Conservation (phyloP, 2,888 invertebrate species). For the Athalia rosae region DNA sequence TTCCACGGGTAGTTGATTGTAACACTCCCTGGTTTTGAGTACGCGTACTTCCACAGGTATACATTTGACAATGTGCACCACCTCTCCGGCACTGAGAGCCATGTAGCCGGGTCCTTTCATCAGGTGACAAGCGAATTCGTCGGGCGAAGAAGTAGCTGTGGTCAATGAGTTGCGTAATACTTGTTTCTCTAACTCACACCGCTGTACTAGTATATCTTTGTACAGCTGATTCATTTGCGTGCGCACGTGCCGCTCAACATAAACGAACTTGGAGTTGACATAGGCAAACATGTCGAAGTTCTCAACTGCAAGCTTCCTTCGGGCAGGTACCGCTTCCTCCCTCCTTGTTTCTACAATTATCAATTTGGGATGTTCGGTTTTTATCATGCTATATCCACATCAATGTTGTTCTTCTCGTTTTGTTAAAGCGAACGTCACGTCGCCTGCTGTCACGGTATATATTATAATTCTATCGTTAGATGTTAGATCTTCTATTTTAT, state of each 20-base stretch:
- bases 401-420: background rate
- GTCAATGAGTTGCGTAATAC: slow-evolving; percentile 56
- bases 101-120: slow-evolving; percentile 58
- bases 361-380: slow-evolving; percentile 40
- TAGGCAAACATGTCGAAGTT: slow-evolving; percentile 50
- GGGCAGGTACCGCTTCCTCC: background rate
- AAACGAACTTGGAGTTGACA: slow-evolving; percentile 55
- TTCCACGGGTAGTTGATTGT: slow-evolving; percentile 51
- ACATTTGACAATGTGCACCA: slow-evolving; percentile 53
- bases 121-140: slow-evolving; percentile 56
- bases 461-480: background rate
- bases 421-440: slow-evolving; percentile 29
- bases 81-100: slow-evolving; percentile 57
- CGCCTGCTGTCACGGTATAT: background rate
- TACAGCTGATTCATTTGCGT: slow-evolving; percentile 52
- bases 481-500: slow-evolving; percentile 7
- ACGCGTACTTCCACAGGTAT: slow-evolving; percentile 48
- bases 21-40: slow-evolving; percentile 50
- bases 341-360: slow-evolving; percentile 8
- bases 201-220: slow-evolving; percentile 53
- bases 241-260: slow-evolving; percentile 55
- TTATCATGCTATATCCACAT: slow-evolving; percentile 16
- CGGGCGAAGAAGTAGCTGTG: slow-evolving; percentile 54
- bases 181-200: slow-evolving; percentile 57
- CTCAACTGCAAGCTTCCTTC: background rate